Base-by-base conservation (phyloP, 1,140 invertebrate genomes). In the Saccostrea cuccullata region DNA sequence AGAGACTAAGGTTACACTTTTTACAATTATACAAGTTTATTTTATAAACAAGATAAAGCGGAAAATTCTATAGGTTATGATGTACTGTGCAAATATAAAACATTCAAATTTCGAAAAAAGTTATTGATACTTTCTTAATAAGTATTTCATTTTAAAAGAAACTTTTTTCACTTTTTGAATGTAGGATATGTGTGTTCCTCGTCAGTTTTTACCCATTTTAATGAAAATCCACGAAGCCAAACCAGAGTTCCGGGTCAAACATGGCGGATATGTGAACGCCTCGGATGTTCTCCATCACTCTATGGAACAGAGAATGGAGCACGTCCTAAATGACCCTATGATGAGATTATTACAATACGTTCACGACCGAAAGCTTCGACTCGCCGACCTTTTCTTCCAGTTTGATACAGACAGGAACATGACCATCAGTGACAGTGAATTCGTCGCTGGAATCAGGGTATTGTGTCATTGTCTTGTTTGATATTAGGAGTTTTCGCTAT, bases 341-440 rank as follows among this genome's bases (percentile, higher is more conserved):
- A 85, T 90, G 84, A 83, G 85, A 23, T 83, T 90, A 70, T 82
- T 90, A 20, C 77, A 90, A 26, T 90, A 83, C 47, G 86, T 90
- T 23, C 70, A 90, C 9, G 86, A 90, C 13, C 85, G 84, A 40
- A 90, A 87, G 36, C 60, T 90, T n/a, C 36, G 86, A 40, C 87
- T 86, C 58, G 77, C 85, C 8, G 89, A 90, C 40, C 58, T 90
- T 20, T 90, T 90, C 56, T 84, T 84, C 55, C 36, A 86, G 30
- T 87, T 90, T 15, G 89, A 90, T 82, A 90, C 89, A 30, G 89
- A 90, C 23, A 86, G 86, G 36, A 90, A 64, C 55, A 64, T 90
- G 36, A 56, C 86, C 15, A 90, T 90, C 26, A 88, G 86, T 73
- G 84, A 87, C 5, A 84, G 87, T 0, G 89, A 90, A 58, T 90